Evolutionary conservation across 2,113 vertebrate genomes (phyloP), one percentile per base, ranked within the genome.

Genomic region (Mandrillus leucophaeus): DNA sequence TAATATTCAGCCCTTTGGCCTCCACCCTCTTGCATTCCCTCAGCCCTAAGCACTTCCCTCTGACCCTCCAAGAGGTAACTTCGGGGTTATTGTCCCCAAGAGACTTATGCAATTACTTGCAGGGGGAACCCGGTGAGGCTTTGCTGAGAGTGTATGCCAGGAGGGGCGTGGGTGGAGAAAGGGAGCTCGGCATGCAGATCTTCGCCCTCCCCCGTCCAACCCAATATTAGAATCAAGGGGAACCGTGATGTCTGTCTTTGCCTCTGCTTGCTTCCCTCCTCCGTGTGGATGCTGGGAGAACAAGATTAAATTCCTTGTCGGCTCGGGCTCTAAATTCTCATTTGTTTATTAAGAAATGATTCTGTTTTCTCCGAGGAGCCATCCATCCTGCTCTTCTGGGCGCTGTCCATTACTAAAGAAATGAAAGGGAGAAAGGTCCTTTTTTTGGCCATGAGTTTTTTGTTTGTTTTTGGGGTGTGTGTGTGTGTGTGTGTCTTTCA

Each of bases 321-420:
- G n/a, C 61, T 75, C 84, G 97, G 92, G 81, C 97, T 95, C 93
- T 97, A 82, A 97, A 96, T 97, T 97, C 94, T 97, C 86, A 86
- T 96, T 98, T 96, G 98, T 98, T 98, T 98, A 96, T 98, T 98
- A 96, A 88, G 96, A 98, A 97, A 98, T 94, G 97, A 97, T 61
- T 40, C 3, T 0, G 23, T 95, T 98, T 98, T 92, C 97, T 96
- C 95, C 89, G 43, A 89, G 82, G 76, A 98, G 7, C 17, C 92
- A 86, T 92, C 38, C 95, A 76, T 97, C 94, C 97, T 97, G 73
- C 61, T 96, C 97, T 96, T 85, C 82, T 76, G 88, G 92, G 90
- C 66, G 81, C 87, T 94, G 93, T 84, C 92, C 84, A 72, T 94
- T 79, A 94, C 38, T 81, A 93, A 98, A 68, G 64, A 73, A 88